Conservation (phyloP, 2,113 vertebrate genomes). For the Lepisosteus osseus region DNA sequence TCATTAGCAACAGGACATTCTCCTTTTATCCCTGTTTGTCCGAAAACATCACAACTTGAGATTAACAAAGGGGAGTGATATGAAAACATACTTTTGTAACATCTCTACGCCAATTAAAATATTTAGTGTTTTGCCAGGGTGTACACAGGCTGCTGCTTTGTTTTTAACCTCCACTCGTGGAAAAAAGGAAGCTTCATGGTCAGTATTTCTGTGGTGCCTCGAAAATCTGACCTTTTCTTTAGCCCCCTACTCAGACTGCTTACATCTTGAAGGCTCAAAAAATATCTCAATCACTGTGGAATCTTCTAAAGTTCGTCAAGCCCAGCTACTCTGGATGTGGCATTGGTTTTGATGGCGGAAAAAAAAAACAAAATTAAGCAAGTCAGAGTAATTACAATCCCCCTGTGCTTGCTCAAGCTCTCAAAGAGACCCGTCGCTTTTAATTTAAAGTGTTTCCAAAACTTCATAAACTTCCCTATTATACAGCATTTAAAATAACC, state of each 20-base stretch:
- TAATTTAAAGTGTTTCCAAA: slow-evolving; percentile 9
- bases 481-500: neutral
- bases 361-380: slow-evolving; percentile 12
- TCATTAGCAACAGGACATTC: slow-evolving; percentile 89
- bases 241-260: neutral
- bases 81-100: slow-evolving; percentile 36
- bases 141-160: slow-evolving; percentile 12
- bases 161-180: slow-evolving; percentile 5
- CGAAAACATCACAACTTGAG: slow-evolving; percentile 72
- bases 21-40: slow-evolving; percentile 90
- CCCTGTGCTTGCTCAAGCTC: neutral
- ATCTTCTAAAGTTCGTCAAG: neutral
- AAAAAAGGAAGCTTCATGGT: neutral
- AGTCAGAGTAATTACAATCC: neutral
- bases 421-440: neutral
- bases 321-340: neutral
- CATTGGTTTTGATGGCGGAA: neutral
- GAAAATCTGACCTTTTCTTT: slow-evolving; percentile 10
- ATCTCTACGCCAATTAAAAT: slow-evolving; percentile 41
- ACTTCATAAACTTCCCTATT: slow-evolving; percentile 7
- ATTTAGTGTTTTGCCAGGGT: slow-evolving; percentile 34
- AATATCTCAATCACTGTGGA: neutral
- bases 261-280: slow-evolving; percentile 6
- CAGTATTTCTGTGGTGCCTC: slow-evolving; percentile 3
- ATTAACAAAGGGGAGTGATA: slow-evolving; percentile 43